phyloP scores from a whole-genome alignment of 30 jellyfish, hydroid and myxozoan genomes.

The Mastigias papua region DNA sequence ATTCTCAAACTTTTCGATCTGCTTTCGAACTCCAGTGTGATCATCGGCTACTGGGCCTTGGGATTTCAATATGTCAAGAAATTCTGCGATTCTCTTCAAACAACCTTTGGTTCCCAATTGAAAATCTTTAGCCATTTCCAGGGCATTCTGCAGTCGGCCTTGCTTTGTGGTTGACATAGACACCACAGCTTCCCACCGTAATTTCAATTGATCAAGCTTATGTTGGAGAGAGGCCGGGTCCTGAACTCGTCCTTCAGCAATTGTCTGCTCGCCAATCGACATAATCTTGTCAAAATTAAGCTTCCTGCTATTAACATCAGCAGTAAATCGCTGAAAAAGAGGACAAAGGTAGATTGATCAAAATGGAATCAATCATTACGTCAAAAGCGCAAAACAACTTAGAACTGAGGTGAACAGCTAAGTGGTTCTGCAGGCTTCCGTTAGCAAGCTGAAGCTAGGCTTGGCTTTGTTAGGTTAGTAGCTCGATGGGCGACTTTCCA shows the following conservation, averaged over 20 bases:
- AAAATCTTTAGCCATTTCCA: constrained; percentile 91
- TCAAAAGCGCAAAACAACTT: too few relatives aligned
- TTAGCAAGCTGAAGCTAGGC: too few relatives aligned
- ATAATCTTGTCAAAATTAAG: constrained; percentile 84
- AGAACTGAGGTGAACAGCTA: too few relatives aligned
- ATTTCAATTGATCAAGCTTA: constrained; percentile 78
- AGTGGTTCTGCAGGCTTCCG: too few relatives aligned
- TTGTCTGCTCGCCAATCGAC: constrained; percentile 89
- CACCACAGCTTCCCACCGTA: constrained; percentile 89
- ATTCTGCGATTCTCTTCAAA: constrained; percentile 67
- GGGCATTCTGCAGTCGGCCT: constrained; percentile 92
- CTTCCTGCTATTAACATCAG: constrained; percentile 79
- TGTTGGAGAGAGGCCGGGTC: constrained; percentile 76
- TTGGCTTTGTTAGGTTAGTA: too few relatives aligned
- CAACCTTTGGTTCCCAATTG: constrained; percentile 73
- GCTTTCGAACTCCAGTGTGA: constrained; percentile 76
- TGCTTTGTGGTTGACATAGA: constrained; percentile 90
- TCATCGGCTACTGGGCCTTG: constrained; percentile 98
- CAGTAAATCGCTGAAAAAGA: constrained; percentile 83
- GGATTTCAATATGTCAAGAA: constrained; percentile 64
- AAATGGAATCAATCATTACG: too few relatives aligned
- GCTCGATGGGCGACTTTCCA: too few relatives aligned
- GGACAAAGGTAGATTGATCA: too few relatives aligned
- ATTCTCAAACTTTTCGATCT: constrained; percentile 78
- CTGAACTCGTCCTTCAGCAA: constrained; percentile 88